Evolutionary conservation across 2,888 invertebrate species (phyloP), one percentile per base, ranked within the genome.

Genomic region (Meiosimyza decipiens): DNA sequence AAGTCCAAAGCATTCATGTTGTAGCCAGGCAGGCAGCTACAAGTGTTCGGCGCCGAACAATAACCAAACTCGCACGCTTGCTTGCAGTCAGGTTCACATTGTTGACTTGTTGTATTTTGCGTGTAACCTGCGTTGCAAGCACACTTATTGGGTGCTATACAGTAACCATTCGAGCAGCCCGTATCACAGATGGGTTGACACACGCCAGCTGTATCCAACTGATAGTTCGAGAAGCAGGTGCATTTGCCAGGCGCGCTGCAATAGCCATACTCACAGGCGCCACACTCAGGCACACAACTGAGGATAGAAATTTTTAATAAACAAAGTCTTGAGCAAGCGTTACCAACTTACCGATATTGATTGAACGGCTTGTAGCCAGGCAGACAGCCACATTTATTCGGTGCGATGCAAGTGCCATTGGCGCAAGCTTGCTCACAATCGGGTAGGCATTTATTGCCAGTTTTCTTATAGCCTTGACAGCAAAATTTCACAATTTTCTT

Each of bases 11-110:
- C 60, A 63, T 63, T 33, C 69, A 75, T 77, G 63, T 55, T 67
- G 84, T 88, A 93, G 0, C 93, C 93, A 0, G 87, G 83, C 75
- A 90, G 90, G 78, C 94, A 94, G 55, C 91, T 88, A 80, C 93
- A 94, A 78, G 90, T 88, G 81, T 92, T 90, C 0, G 93, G 93
- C 0, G 89, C 89, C 0, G 91, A 89, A 77, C 94, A 94, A 3
- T 88, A 86, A 0, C 87, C 86, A 77, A 80, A 79, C 3, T 73
- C 73, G 62, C 83, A 84, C 0, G 72, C 79, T 73, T 65, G 67
- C 40, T 71, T 68, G 71, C 86, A 87, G 0, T 76, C 22, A 1
- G 85, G 86, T 18, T 80, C 71, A 73, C 88, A 88, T 6, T 71
- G 70, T 22, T 83, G 82, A 5, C 78, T 73, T n/a, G 76, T 72